Evolutionary conservation across 2,113 vertebrate species (phyloP), one percentile per base, ranked within the genome.

Genomic region (Nycticebus coucang): DNA sequence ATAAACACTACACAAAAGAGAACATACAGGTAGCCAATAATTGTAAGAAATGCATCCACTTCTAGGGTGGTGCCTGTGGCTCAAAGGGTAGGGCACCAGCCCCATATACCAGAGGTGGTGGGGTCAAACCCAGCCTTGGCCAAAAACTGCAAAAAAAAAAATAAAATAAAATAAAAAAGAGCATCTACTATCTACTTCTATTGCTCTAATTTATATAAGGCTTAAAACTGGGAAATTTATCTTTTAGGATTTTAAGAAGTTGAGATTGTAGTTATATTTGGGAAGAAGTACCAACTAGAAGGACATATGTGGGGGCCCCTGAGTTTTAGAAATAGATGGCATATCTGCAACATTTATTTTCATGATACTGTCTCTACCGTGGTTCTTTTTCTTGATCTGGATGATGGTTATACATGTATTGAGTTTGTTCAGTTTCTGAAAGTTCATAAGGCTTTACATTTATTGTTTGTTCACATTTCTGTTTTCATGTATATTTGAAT

Each of bases 381-480:
- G 87, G 50, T 75, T 91, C 37, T 85, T 86, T 77, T 92, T 71
- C 57, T 86, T 78, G 12, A 64, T 80, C 22, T 60, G 19, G 57
- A 57, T 90, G 71, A 87, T 30, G 10, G n/a, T 69, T 75, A 53
- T 45, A 82, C 45, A 50, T 9, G 8, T 50, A 50, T 50, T 74
- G 59, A n/a, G 35, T 59, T 19, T 87, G 28, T 33, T 96, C 62
- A 78, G 55, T 87, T 89, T 83, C 35, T 89, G 62, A 81, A 97
- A 87, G 87, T 22, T 87, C 59, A 84, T 62, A 1, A 19, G 74
- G 17, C 72, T 93, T 17, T 84, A 15, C 21, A 75, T 60, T 79
- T 86, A 78, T 86, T 55, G 66, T 78, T 82, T 91, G 59, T 74
- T 96, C 28, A 83, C 28, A 72, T n/a, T 96, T 93, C 45, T 91